phyloP scores from a whole-genome alignment of 2,797 vertebrate species.

The Peromyscus attwateri region DNA sequence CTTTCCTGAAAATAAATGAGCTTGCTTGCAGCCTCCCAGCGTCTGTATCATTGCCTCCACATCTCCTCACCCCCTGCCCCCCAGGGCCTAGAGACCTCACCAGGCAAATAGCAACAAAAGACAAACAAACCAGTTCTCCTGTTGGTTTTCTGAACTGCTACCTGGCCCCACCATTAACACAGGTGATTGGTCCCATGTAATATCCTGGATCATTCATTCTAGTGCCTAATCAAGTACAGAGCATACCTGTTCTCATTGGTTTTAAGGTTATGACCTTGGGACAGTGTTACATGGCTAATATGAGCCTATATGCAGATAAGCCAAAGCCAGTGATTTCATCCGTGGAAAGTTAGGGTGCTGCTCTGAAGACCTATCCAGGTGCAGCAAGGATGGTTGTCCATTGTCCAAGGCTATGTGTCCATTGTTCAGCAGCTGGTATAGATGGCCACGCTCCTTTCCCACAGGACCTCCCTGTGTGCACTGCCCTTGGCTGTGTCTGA shows the following conservation, averaged over 20 bases:
- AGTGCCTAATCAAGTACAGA: background rate
- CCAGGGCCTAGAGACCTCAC: no score
- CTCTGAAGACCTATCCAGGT: background rate
- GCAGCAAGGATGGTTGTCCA: background rate
- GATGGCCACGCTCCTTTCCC: background rate
- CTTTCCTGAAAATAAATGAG: no score
- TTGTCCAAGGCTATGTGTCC: background rate
- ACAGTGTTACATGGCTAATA: background rate
- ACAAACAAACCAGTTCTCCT: slow-evolving; percentile 10
- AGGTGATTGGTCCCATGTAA: background rate
- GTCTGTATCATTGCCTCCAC: no score
- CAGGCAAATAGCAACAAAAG: no score
- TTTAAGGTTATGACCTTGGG: background rate
- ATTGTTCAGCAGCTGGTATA: background rate
- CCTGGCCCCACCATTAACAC: no score
- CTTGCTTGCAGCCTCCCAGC: no score
- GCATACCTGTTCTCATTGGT: background rate
- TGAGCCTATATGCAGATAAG: background rate
- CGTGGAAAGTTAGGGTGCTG: background rate
- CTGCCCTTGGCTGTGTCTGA: background rate
- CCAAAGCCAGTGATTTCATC: background rate
- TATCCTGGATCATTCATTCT: background rate
- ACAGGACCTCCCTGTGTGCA: background rate
- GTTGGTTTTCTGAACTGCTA: background rate
- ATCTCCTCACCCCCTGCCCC: no score